A percentile compares a stretch with the other conserved stretches of the same genome.
phyloP scores from a whole-genome alignment of 1,140 invertebrate species.

The Drosophila yakuba region DNA sequence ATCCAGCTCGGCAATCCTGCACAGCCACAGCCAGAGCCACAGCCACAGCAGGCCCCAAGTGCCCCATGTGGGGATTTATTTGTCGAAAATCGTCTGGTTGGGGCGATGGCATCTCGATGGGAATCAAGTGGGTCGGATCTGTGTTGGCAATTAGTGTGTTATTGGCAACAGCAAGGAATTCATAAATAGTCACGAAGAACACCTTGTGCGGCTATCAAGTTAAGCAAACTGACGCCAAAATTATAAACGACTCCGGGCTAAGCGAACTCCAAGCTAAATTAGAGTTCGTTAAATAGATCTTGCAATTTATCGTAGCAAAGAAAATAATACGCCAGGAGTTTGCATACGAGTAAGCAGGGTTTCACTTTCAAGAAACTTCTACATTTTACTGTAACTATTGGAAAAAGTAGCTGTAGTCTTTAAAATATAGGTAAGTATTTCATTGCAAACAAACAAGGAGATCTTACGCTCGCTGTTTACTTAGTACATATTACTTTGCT shows the following conservation, averaged over 20 bases:
- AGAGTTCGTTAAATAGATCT: not conserved
- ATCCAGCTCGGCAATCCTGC: constrained; percentile 2
- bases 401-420: too few relatives aligned
- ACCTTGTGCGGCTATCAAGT: constrained; percentile 7
- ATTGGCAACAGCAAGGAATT: constrained; percentile 32
- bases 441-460: too few relatives aligned
- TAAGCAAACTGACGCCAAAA: constrained; percentile 9
- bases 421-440: too few relatives aligned
- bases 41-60: not conserved
- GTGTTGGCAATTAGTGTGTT: constrained; percentile 44
- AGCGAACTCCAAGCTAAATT: not conserved
- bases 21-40: constrained; percentile 16
- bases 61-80: constrained; percentile 46
- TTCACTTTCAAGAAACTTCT: too few relatives aligned
- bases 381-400: too few relatives aligned
- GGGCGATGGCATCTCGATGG: constrained; percentile 14
- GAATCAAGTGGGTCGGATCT: constrained; percentile 32
- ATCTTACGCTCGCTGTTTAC: too few relatives aligned
- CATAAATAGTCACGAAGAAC: constrained; percentile 38
- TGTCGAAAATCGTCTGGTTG: constrained; percentile 38
- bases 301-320: not conserved
- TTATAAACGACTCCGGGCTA: constrained; percentile 13
- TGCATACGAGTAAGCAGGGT: not conserved
- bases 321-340: not conserved
- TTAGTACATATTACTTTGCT: too few relatives aligned